Conservation (phyloP, 1,140 invertebrate genomes). For the Nomia melanderi region DNA sequence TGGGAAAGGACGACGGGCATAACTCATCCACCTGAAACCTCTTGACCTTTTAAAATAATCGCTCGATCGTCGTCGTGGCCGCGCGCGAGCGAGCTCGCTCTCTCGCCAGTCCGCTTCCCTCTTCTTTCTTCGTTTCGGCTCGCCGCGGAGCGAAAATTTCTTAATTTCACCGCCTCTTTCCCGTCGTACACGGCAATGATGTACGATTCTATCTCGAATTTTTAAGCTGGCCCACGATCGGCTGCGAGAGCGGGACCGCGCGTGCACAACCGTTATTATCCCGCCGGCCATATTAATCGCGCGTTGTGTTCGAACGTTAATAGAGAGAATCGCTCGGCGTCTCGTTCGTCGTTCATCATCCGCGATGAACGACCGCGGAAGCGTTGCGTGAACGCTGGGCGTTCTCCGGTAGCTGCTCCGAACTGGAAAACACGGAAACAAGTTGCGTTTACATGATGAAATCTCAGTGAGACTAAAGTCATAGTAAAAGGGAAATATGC, state of each 20-base stretch:
- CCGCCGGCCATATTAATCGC: slow-evolving; percentile 22
- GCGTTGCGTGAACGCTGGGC: background rate
- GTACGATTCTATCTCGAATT: slow-evolving; percentile 40
- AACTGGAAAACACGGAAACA: too few relatives aligned
- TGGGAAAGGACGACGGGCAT: slow-evolving; percentile 48
- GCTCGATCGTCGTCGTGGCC: slow-evolving; percentile 30
- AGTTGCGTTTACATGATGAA: too few relatives aligned
- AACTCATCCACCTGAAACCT: slow-evolving; percentile 43
- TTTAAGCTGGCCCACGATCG: slow-evolving; percentile 21
- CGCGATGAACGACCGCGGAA: background rate
- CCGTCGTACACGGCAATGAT: slow-evolving; percentile 39
- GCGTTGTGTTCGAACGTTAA: slow-evolving; percentile 11
- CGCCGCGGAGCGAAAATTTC: slow-evolving; percentile 46
- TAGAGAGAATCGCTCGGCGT: background rate
- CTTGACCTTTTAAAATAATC: slow-evolving; percentile 54
- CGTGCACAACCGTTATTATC: slow-evolving; percentile 41
- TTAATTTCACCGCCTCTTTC: slow-evolving; percentile 51
- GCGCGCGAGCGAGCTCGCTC: background rate
- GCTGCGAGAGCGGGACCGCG: background rate
- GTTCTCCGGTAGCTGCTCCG: background rate
- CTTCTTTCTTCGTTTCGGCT: background rate
- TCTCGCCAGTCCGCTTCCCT: too few relatives aligned
- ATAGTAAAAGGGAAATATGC: too few relatives aligned
- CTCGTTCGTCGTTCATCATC: too few relatives aligned
- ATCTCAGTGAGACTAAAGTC: too few relatives aligned